Evolutionary conservation across 2,113 vertebrate species (phyloP).

Genomic region (Ranitomeya imitator): DNA sequence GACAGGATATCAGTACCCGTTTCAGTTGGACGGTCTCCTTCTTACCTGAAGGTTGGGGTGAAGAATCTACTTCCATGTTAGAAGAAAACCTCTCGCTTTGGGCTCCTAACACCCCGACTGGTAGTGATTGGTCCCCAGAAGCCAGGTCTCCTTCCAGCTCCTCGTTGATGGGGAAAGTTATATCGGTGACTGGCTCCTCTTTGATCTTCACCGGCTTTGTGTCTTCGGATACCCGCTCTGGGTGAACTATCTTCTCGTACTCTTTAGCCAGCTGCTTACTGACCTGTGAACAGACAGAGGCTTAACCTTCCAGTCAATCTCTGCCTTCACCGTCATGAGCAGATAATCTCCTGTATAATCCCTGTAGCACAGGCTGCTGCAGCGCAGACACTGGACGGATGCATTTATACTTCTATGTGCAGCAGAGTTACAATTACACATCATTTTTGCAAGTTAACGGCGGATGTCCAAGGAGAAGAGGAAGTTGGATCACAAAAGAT

Average conservation of each 20-base stretch:
- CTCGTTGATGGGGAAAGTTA: slow-evolving; percentile 89
- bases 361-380: neutral
- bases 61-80: slow-evolving; percentile 88
- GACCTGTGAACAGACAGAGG: slow-evolving; percentile 73
- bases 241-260: slow-evolving; percentile 93
- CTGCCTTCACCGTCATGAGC: too few species aligned
- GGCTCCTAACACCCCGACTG: slow-evolving; percentile 87
- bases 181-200: slow-evolving; percentile 91
- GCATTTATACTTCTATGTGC: neutral
- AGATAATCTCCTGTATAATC: neutral
- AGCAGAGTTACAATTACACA: too few species aligned
- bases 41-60: slow-evolving; percentile 89
- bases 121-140: slow-evolving; percentile 89
- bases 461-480: too few species aligned
- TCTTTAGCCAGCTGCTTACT: slow-evolving; percentile 95
- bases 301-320: neutral
- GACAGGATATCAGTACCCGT: neutral
- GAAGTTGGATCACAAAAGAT: too few species aligned
- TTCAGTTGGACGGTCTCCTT: neutral
- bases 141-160: slow-evolving; percentile 89
- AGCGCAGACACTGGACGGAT: neutral
- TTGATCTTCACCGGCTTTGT: slow-evolving; percentile 92
- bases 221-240: slow-evolving; percentile 92
- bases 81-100: slow-evolving; percentile 84
- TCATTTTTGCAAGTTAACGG: too few species aligned